These are phyloP conservation scores for Halocaridina rubra DNA, from an alignment of 2,888 invertebrate species.

Conservation along the genomic window DNA sequence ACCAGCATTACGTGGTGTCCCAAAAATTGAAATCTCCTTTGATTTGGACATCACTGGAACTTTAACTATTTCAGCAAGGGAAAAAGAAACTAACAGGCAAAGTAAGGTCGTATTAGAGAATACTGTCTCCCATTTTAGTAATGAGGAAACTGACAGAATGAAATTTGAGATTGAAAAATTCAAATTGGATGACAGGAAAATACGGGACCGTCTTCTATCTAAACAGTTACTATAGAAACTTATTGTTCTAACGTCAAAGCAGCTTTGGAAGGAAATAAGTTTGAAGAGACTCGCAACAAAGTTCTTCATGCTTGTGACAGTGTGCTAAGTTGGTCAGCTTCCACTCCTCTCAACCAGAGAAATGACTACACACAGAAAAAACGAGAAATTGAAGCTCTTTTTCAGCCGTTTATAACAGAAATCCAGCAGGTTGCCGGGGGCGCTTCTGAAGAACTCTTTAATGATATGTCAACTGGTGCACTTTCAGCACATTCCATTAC, in stretches of 20 bases:
- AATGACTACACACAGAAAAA: constrained; percentile 75
- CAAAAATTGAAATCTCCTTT: constrained; percentile 73
- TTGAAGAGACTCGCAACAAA: neutral
- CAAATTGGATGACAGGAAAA: constrained; percentile 74
- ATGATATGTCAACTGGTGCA: constrained; percentile 71
- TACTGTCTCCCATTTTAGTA: constrained; percentile 71
- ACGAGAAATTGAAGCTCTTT: constrained; percentile 75
- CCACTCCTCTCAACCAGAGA: constrained; percentile 71
- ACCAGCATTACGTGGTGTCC: constrained; percentile 71
- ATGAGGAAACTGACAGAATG: constrained; percentile 72
- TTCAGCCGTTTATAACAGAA: constrained; percentile 75
- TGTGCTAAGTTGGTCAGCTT: neutral
- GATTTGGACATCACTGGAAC: constrained; percentile 74
- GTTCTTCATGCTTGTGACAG: neutral
- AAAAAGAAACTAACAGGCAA: constrained; percentile 71
- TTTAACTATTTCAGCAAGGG: constrained; percentile 72
- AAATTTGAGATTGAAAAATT: constrained; percentile 90
- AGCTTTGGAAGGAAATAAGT: neutral
- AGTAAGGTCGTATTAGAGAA: constrained; percentile 69
- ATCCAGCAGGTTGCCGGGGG: constrained; percentile 74
- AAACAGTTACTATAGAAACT: constrained; percentile 71
- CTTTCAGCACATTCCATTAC: neutral
- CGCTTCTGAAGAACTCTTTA: constrained; percentile 93
- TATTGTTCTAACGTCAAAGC: neutral
- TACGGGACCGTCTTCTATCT: constrained; percentile 72